Base-by-base conservation (phyloP, 2,888 invertebrate genomes). In the Ormyrus rosae region DNA sequence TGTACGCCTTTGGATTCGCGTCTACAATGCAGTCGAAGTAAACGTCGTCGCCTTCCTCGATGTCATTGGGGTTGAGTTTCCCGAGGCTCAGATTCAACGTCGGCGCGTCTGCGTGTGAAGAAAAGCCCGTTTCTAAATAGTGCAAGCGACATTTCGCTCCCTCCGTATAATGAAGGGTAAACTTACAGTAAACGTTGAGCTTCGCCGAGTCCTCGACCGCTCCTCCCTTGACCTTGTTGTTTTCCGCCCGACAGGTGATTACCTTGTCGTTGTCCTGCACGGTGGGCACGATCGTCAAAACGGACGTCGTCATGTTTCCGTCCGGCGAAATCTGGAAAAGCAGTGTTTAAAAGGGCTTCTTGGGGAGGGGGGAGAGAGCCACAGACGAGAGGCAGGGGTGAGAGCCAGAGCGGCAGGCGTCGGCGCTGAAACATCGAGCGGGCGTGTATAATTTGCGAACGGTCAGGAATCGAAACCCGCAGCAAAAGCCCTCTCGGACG, bases 181-280 rank as follows among this genome's bases (percentile, higher is more conserved):
- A 88, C 97, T 96, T 92, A 97, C 97, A 97, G 91, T 95, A 96
- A 84, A 97, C 95, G 91, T 96, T 95, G 80, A 97, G 93, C 88
- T 94, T 95, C 93, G 96, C 94, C 70, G 94, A 94, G 83, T 96
- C 95, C 90, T 97, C 97, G 82, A 95, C 93, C 45, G 94, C 93
- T 79, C 95, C 94, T 84, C 94, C 94, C 85, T 94, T 93, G 46
- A 97, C 93, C 84, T 94, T 92, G 68, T 94, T 92, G 91, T 97
- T 97, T 78, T 95, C 93, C 0, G 97, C 97, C 80, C 96, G 93
- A 89, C 97, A 97, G 72, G 95, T 95, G 81, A 97, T 92, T 51
- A 94, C 93, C 86, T 94, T 95, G 13, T 95, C 95, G 88, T 97
- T 95, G 91, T 97, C 96, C 84, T 93, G 93, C 89, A 96, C 93